Evolutionary conservation across 2,797 vertebrate genomes (phyloP).

Genomic region (Philypnodon macrostomus): DNA sequence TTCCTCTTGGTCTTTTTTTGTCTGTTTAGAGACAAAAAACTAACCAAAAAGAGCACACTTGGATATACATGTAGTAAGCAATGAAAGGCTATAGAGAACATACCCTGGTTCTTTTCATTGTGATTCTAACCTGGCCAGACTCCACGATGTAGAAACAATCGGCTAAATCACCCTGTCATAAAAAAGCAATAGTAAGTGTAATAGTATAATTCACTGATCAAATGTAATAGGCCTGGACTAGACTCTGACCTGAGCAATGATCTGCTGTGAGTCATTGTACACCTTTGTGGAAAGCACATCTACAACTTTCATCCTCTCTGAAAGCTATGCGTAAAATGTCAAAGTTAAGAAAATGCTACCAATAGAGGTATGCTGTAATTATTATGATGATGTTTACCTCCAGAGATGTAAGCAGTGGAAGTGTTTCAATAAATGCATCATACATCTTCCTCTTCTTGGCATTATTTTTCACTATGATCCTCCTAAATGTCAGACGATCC

Average conservation of each 20-base stretch:
- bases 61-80: background rate
- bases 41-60: constrained; percentile 1
- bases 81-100: constrained; percentile 22
- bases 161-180: constrained; percentile 88
- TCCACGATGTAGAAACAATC: constrained; percentile 98
- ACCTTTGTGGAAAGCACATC: constrained; percentile 93
- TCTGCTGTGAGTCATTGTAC: constrained; percentile 90
- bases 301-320: constrained; percentile 98
- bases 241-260: constrained; percentile 91
- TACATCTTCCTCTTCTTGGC: constrained; percentile 97
- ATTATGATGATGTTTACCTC: constrained; percentile 79
- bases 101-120: constrained; percentile 95
- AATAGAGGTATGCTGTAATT: background rate
- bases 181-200: constrained; percentile 1
- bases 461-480: constrained; percentile 99
- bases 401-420: constrained; percentile 96
- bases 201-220: background rate
- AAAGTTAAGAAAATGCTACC: constrained; percentile 14
- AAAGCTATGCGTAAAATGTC: constrained; percentile 76
- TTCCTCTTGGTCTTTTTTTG: constrained; percentile 79
- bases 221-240: constrained; percentile 4
- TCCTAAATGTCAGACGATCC: constrained; percentile 97
- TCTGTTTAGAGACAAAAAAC: constrained; percentile 48
- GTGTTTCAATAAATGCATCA: constrained; percentile 95
- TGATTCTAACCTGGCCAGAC: constrained; percentile 97